phyloP scores from a whole-genome alignment of 2,113 vertebrate genomes.

The Pagrus major region DNA sequence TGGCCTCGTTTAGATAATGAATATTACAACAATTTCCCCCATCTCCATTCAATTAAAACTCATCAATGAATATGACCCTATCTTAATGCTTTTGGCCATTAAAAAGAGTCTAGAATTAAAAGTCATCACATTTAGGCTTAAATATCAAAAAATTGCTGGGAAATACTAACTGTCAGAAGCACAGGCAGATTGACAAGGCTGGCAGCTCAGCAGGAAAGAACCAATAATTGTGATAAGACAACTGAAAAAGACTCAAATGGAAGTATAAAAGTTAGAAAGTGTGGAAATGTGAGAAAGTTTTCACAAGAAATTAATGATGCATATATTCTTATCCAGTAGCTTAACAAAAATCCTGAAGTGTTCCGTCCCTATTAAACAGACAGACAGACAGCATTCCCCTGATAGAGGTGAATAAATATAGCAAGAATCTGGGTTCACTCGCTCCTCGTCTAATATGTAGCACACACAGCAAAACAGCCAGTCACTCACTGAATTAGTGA shows the following conservation, averaged over 20 bases:
- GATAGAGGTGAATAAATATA: conserved; percentile 63
- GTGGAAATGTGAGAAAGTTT: conserved; percentile 6
- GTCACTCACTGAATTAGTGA: conserved; percentile 26
- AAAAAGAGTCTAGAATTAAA: conserved; percentile 59
- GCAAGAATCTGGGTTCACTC: conserved; percentile 45
- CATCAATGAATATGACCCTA: conserved; percentile 60
- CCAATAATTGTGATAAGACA: conserved; percentile 33
- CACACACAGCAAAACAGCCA: conserved; percentile 39
- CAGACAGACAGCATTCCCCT: conserved; percentile 27
- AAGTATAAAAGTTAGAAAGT: conserved; percentile 16
- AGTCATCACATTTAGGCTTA: conserved; percentile 49
- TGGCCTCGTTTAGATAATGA: conserved; percentile 75
- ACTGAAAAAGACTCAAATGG: not conserved
- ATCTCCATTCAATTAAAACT: conserved; percentile 71
- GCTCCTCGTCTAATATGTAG: conserved; percentile 54
- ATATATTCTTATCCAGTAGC: not conserved
- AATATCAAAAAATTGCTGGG: conserved; percentile 37
- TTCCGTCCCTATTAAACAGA: conserved; percentile 2
- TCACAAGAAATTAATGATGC: conserved; percentile 1
- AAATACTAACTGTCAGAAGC: conserved; percentile 45
- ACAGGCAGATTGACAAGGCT: conserved; percentile 21
- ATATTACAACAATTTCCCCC: conserved; percentile 62
- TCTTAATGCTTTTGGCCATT: conserved; percentile 55
- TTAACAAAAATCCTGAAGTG: conserved; percentile 31
- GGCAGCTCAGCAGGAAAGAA: conserved; percentile 21